These are phyloP conservation scores for Bothrops jararaca DNA, from an alignment of 2,113 vertebrate genomes.

Conservation along the genomic window DNA sequence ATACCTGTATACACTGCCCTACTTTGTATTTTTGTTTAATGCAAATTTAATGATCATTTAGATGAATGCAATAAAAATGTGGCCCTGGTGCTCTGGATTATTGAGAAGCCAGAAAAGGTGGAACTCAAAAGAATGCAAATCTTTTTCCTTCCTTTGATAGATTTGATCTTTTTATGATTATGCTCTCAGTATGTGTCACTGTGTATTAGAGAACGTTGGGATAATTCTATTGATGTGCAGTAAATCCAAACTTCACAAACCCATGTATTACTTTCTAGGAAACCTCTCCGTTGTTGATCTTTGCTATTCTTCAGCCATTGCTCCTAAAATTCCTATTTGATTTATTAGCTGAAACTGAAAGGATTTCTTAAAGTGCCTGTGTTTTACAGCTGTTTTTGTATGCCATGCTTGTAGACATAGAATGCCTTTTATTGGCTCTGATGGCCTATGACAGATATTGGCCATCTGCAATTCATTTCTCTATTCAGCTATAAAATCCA, in stretches of 20 bases:
- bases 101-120: background rate
- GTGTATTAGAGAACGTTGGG: slow-evolving; percentile 50
- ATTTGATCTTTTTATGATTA: slow-evolving; percentile 35
- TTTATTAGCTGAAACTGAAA: too few relatives aligned
- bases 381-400: background rate
- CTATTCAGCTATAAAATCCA: too few relatives aligned
- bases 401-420: too few relatives aligned
- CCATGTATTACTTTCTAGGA: slow-evolving; percentile 43
- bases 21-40: background rate
- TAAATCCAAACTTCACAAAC: slow-evolving; percentile 45
- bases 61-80: background rate
- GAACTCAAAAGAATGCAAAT: background rate
- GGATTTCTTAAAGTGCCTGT: slow-evolving; percentile 9
- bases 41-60: background rate
- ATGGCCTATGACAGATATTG: too few relatives aligned
- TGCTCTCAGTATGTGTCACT: slow-evolving; percentile 36
- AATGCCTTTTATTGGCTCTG: too few relatives aligned
- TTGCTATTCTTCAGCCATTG: too few relatives aligned
- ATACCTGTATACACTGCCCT: background rate
- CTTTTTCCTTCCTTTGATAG: background rate
- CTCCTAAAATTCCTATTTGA: too few relatives aligned
- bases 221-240: slow-evolving; percentile 44
- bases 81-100: background rate
- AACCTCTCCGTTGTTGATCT: background rate
- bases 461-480: too few relatives aligned